Evolutionary conservation across 2,888 invertebrate genomes (phyloP).

Genomic region (Congeria kusceri): DNA sequence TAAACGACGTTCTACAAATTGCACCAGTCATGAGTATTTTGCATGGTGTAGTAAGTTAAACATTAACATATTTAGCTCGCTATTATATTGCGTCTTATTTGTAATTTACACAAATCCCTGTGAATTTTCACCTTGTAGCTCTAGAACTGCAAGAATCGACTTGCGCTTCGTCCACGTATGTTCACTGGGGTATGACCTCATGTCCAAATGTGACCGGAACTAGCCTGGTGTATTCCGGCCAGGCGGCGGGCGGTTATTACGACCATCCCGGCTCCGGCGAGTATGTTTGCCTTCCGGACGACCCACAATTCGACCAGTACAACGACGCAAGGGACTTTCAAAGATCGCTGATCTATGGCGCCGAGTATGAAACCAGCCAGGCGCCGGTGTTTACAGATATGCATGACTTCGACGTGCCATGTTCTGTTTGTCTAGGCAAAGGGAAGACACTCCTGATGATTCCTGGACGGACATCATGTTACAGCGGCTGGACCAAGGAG

Average conservation of each 20-base stretch:
- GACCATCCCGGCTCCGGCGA: too few species aligned
- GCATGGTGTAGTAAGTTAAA: too few species aligned
- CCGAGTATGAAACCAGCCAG: not conserved
- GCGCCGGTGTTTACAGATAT: not conserved
- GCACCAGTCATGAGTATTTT: too few species aligned
- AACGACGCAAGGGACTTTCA: not conserved
- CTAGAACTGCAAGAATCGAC: too few species aligned
- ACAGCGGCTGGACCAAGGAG: not conserved
- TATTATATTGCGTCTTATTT: too few species aligned
- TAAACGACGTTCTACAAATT: too few species aligned
- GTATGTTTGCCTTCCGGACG: too few species aligned
- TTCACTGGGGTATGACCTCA: not conserved
- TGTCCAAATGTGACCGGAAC: not conserved
- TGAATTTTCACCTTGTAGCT: too few species aligned
- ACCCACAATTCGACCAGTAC: not conserved
- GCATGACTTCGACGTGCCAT: not conserved
- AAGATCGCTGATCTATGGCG: not conserved
- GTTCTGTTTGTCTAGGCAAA: not conserved
- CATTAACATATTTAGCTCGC: too few species aligned
- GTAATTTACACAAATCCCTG: too few species aligned
- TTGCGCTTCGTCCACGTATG: too few species aligned
- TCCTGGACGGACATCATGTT: not conserved
- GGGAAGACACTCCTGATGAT: not conserved
- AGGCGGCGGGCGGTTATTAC: not conserved
- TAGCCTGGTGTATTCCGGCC: not conserved